A percentile compares a stretch with the other conserved stretches of the same genome.
Conservation (phyloP, 2,797 vertebrate genomes). For the Channa striata region DNA sequence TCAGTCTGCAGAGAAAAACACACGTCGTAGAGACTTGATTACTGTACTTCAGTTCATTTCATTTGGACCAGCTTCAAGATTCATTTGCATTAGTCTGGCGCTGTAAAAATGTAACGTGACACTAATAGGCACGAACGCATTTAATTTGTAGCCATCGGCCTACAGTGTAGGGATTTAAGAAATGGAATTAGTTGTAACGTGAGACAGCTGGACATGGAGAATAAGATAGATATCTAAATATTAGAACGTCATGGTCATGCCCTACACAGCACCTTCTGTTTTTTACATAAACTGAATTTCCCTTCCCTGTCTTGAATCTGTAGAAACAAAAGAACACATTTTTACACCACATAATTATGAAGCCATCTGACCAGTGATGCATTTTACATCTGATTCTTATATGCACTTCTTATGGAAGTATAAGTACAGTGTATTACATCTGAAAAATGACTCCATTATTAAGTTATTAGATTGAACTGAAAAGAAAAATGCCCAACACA, state of each 20-base stretch:
- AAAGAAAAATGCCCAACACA: too few relatives aligned
- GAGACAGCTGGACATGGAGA: neutral
- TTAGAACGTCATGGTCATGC: neutral
- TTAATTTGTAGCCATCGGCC: neutral
- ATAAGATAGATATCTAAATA: neutral
- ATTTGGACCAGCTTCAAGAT: neutral
- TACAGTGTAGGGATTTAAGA: neutral
- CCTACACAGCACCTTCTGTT: neutral
- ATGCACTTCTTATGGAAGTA: too few relatives aligned
- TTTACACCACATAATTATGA: too few relatives aligned
- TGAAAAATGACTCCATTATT: too few relatives aligned
- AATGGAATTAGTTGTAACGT: neutral
- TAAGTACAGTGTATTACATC: too few relatives aligned
- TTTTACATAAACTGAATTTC: slow-evolving; percentile 6
- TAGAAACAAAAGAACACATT: neutral
- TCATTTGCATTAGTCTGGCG: neutral
- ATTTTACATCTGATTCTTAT: neutral
- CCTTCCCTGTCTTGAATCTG: neutral
- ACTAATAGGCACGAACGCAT: neutral
- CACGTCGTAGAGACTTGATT: neutral
- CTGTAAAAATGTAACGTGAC: neutral
- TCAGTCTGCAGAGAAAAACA: slow-evolving; percentile 85
- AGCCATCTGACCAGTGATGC: neutral
- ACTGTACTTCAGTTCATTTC: accelerated
- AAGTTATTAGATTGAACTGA: too few relatives aligned